Evolutionary conservation across 2,113 vertebrate species (phyloP), one percentile per base, ranked within the genome.

Genomic region (Anser brachyrhynchus): DNA sequence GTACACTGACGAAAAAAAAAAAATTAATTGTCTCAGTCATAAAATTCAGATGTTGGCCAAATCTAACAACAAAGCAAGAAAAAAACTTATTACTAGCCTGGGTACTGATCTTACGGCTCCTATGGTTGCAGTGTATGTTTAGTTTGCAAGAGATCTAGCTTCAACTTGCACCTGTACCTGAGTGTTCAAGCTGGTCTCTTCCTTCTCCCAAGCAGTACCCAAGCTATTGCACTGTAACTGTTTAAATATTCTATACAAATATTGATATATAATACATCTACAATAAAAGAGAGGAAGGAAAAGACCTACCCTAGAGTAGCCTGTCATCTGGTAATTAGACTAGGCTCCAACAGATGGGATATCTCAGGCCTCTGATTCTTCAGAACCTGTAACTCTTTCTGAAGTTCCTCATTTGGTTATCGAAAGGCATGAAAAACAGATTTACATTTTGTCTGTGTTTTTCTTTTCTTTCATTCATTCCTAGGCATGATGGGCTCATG

Each of bases 111-210:
- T 88, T 67, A 22, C 4, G 51, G 58, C 16, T 67, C n/a, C 17
- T 59, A 2, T 54, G n/a, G 13, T 6, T 88, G 46, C 25, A 83
- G 35, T 62, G 33, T 13, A 15, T 29, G 21, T 31, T 55, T 25
- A 87, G 11, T 15, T 72, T 75, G 23, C 75, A 82, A 66, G 26
- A 88, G 16, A 18, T 52, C 59, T n/a, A 41, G 6, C 9, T 67
- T 85, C 17, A 79, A 0, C 0, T 16, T 85, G 22, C 6, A 31
- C 54, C 22, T 79, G 10, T 49, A 78, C 6, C 8, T 0, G 5
- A 51, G 18, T 28, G 18, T 44, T 71, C 41, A 58, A 54, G 41
- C 6, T 37, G 16, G 4, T 58, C 79, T 83, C 31, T 88, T 78
- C 52, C 17, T 75, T 92, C 26, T 79, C 62, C 23, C 49, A 51